Base-by-base conservation (phyloP, 2,113 vertebrate genomes). In the Barnardius zonarius region DNA sequence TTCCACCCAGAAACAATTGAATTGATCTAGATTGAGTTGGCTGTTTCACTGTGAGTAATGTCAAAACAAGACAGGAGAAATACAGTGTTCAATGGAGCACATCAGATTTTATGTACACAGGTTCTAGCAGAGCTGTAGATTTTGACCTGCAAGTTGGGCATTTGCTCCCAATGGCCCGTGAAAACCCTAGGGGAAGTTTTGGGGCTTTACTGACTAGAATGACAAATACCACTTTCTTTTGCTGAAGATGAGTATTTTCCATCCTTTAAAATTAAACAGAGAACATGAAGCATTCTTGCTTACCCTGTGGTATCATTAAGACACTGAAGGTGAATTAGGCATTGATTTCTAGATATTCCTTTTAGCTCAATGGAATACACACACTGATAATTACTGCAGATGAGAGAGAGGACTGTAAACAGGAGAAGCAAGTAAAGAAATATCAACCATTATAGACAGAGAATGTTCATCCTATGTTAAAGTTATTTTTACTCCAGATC, bases 81-180 rank as follows among this genome's bases (percentile, higher is more conserved):
- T 57, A 30, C 44, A 84, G 80, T 85, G 91, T 54, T 95, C 96
- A 96, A 91, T 91, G 95, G 92, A 97, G 96, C 92, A 96, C 86
- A 6, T 33, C 76, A 89, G 88, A 96, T 95, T 97, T 94, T 75
- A 78, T 66, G 83, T 88, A 78, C 95, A 62, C 39, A 86, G 90
- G 92, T 94, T 97, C 95, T 62, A 96, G 76, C 95, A 90, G 83
- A 57, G 91, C 88, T 84, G 88, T 17, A 44, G 93, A 96, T 96
- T 96, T 90, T 94, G 92, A 97, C 95, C 93, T 92, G 92, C 83
- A 79, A 96, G 88, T 83, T 82, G 92, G 92, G 93, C 93, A 93
- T 97, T 96, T 92, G 90, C 93, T 96, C 93, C 92, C 93, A 96
- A 94, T 92, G 77, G 95, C 86, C 96, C 92, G 52, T 96, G 92